phyloP scores from a whole-genome alignment of 2,797 vertebrate species.

The Diceros bicornis region DNA sequence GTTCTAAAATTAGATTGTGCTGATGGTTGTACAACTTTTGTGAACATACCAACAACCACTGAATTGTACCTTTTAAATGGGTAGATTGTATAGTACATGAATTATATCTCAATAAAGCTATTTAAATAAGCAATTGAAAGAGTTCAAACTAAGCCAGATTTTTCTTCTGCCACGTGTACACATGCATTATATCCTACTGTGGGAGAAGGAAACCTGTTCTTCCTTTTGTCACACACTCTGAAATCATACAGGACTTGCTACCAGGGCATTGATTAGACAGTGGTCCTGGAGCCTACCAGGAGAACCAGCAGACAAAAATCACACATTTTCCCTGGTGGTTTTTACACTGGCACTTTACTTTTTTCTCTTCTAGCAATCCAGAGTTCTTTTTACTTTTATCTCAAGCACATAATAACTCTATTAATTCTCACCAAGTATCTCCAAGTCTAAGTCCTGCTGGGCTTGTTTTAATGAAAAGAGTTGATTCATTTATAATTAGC shows the following conservation, averaged over 20 bases:
- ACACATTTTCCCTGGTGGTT: background rate
- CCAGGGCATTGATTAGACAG: background rate
- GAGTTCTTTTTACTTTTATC: constrained; percentile 6
- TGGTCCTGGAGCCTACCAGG: too few species aligned
- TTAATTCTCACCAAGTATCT: constrained; percentile 42
- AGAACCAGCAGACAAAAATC: background rate
- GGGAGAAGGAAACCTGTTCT: background rate
- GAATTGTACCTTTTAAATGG: background rate
- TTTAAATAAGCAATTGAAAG: background rate
- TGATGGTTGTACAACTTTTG: background rate
- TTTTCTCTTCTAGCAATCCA: background rate
- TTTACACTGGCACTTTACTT: background rate
- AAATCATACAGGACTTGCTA: background rate
- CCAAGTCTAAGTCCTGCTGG: background rate
- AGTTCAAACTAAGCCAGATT: background rate
- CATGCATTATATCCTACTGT: background rate
- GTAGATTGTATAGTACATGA: background rate
- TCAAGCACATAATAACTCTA: constrained; percentile 26
- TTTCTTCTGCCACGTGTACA: background rate
- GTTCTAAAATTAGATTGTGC: background rate
- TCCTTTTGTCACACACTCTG: background rate
- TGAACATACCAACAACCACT: background rate
- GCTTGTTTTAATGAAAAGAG: constrained; percentile 42
- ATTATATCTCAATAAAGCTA: background rate
- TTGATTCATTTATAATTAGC: constrained; percentile 28